Evolutionary conservation across 1,140 invertebrate genomes (phyloP).

Genomic region (Drosophila erecta): DNA sequence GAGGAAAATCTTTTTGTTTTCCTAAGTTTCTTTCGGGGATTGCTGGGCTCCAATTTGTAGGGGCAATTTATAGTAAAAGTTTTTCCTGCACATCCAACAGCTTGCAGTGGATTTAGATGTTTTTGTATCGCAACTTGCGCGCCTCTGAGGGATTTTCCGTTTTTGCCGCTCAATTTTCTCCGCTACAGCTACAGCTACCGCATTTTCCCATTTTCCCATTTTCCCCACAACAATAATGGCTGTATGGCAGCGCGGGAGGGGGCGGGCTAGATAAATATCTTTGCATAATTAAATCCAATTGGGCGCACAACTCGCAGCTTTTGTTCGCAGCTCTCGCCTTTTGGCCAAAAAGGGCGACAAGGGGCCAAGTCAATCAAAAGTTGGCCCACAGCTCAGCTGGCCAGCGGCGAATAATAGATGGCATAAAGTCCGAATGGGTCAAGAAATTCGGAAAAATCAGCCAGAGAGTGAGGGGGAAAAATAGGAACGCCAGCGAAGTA

Average conservation of each 20-base stretch:
- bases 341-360: constrained; percentile 1
- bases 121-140: constrained; percentile 13
- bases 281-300: constrained; percentile 79
- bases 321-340: constrained; percentile 42
- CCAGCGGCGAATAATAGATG: constrained; percentile 9
- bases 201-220: background rate
- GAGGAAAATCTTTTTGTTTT: constrained; percentile 18
- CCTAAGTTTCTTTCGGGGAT: constrained; percentile 2
- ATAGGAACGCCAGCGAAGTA: constrained; percentile 24
- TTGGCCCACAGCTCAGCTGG: constrained; percentile 30
- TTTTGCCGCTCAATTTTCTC: background rate
- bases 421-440: constrained; percentile 4
- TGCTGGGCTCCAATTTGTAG: constrained; percentile 18
- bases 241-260: background rate
- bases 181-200: background rate
- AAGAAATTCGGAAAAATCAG: background rate
- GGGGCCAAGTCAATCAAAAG: constrained; percentile 68
- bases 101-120: constrained; percentile 35
- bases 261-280: constrained; percentile 41
- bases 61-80: constrained; percentile 40
- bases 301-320: constrained; percentile 67
- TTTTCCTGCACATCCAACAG: constrained; percentile 25
- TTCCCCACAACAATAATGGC: constrained; percentile 12
- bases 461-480: no score
- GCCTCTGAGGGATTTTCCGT: background rate